phyloP scores from a whole-genome alignment of 2,888 invertebrate species.

The Dolichomitus sp. region DNA sequence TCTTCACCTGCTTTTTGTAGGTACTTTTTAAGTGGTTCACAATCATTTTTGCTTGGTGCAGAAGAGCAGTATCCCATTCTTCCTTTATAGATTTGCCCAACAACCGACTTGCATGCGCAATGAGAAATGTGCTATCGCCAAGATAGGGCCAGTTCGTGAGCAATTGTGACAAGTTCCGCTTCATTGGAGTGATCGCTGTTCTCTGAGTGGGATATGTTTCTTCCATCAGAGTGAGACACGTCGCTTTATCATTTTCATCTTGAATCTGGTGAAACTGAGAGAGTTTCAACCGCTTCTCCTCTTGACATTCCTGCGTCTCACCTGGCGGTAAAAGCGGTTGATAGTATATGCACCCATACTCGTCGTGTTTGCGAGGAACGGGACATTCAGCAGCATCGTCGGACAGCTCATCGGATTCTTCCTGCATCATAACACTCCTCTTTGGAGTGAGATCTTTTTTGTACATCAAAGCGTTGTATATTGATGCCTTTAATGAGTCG shows the following conservation, averaged over 20 bases:
- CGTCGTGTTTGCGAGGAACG: slow-evolving; percentile 38
- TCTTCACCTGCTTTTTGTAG: too few relatives aligned
- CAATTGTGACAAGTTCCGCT: slow-evolving; percentile 9
- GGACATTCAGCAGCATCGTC: slow-evolving; percentile 15
- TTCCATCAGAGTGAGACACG: slow-evolving; percentile 28
- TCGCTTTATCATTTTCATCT: slow-evolving; percentile 8
- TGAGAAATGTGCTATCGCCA: background rate
- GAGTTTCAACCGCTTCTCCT: slow-evolving; percentile 27
- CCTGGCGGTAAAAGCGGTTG: slow-evolving; percentile 24
- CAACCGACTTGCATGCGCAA: slow-evolving; percentile 22
- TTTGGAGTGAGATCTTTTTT: slow-evolving; percentile 28
- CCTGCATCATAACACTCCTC: background rate
- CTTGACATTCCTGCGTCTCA: slow-evolving; percentile 38
- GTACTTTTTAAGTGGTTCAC: slow-evolving; percentile 6
- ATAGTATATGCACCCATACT: slow-evolving; percentile 44
- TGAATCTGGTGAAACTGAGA: background rate
- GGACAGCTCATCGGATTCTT: slow-evolving; percentile 20
- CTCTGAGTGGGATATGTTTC: slow-evolving; percentile 40
- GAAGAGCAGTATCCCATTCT: background rate
- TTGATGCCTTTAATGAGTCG: slow-evolving; percentile 29
- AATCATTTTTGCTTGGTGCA: slow-evolving; percentile 1
- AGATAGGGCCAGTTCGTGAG: too few relatives aligned
- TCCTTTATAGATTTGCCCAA: slow-evolving; percentile 1
- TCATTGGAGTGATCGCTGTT: slow-evolving; percentile 16
- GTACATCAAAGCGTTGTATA: slow-evolving; percentile 39